Conservation (phyloP, 2,113 vertebrate genomes). For the Gavialis gangeticus region DNA sequence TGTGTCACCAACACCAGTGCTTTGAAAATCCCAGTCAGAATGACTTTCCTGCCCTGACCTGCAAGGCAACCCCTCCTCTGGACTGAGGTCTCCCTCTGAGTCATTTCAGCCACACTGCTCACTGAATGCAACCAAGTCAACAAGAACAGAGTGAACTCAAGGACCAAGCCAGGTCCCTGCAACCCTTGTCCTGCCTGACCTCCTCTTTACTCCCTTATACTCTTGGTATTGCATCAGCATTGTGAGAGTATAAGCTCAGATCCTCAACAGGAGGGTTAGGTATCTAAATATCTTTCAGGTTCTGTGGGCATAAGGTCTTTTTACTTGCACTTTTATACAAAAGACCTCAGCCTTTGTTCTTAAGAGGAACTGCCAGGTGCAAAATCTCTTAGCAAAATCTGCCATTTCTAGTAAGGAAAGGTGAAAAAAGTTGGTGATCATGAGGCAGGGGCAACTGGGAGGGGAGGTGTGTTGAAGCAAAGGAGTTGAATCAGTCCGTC, state of each 20-base stretch:
- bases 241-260: too few species aligned
- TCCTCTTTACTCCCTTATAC: not conserved
- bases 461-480: not conserved
- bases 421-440: not conserved
- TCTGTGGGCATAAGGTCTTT: not conserved
- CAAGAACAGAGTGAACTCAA: too few species aligned
- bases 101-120: not conserved
- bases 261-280: too few species aligned
- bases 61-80: not conserved
- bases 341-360: not conserved
- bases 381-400: not conserved
- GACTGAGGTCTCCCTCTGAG: not conserved
- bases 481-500: not conserved
- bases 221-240: too few species aligned
- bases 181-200: not conserved
- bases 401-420: not conserved
- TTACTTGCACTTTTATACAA: not conserved
- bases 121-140: rapidly evolving
- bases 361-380: not conserved
- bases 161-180: too few species aligned
- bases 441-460: not conserved
- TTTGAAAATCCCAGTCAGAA: not conserved
- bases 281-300: too few species aligned
- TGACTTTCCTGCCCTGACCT: not conserved
- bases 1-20: not conserved